phyloP scores from a whole-genome alignment of 2,113 vertebrate genomes.

The Fulica atra region DNA sequence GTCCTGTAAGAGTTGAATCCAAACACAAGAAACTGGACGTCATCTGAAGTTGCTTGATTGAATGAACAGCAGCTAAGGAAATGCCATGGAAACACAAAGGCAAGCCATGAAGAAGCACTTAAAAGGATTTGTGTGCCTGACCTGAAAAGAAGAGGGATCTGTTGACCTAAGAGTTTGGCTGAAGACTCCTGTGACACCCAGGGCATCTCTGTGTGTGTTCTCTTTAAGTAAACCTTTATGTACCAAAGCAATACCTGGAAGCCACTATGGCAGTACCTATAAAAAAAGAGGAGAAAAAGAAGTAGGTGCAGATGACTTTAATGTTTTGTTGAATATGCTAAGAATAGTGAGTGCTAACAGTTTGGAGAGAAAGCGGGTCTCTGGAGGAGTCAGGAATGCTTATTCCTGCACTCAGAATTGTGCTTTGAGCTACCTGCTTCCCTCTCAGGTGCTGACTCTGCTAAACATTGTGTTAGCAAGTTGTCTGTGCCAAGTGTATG shows the following conservation, averaged over 20 bases:
- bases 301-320: background rate
- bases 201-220: background rate
- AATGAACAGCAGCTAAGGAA: background rate
- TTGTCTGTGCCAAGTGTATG: background rate
- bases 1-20: background rate
- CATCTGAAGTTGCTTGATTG: background rate
- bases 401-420: background rate
- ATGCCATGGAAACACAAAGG: background rate
- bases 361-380: background rate
- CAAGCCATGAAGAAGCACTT: background rate
- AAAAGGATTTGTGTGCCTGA: background rate
- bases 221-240: background rate
- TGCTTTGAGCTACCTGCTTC: background rate
- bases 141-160: background rate
- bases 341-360: background rate
- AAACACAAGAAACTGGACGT: background rate
- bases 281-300: background rate
- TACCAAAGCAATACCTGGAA: background rate
- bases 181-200: background rate
- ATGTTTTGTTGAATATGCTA: background rate
- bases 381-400: background rate
- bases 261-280: background rate
- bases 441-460: background rate
- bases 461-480: background rate
- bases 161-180: background rate